Conservation (phyloP, 2,797 vertebrate genomes). For the Denticeps clupeoides region DNA sequence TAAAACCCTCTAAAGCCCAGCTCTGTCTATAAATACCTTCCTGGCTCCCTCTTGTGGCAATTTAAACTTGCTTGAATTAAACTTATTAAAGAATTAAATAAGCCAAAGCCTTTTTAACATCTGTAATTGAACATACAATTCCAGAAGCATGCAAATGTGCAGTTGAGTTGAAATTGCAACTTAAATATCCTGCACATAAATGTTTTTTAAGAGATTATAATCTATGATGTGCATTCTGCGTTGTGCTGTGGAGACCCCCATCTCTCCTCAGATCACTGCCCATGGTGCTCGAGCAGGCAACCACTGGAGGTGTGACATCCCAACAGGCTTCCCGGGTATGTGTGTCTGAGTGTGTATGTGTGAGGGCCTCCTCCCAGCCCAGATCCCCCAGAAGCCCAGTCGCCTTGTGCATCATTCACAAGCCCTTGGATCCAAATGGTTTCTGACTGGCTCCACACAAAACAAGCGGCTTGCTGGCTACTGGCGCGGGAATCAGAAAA, state of each 20-base stretch:
- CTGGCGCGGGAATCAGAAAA: constrained; percentile 65
- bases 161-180: no score
- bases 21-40: constrained; percentile 27
- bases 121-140: no score
- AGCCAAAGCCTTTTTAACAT: no score
- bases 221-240: neutral
- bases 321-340: no score
- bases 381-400: constrained; percentile 67
- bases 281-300: neutral
- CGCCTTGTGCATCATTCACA: constrained; percentile 77
- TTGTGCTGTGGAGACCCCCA: neutral
- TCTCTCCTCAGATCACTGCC: neutral
- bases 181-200: no score
- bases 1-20: no score
- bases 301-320: neutral
- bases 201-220: no score
- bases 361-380: no score
- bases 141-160: no score
- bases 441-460: constrained; percentile 77
- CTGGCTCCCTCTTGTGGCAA: constrained; percentile 45
- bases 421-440: constrained; percentile 64
- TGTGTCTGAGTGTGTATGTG: no score
- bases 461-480: constrained; percentile 74
- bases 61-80: constrained; percentile 22
- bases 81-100: no score